Evolutionary conservation across 1,140 invertebrate species (phyloP), one percentile per base, ranked within the genome.

Genomic region (Pseudoatta argentina): DNA sequence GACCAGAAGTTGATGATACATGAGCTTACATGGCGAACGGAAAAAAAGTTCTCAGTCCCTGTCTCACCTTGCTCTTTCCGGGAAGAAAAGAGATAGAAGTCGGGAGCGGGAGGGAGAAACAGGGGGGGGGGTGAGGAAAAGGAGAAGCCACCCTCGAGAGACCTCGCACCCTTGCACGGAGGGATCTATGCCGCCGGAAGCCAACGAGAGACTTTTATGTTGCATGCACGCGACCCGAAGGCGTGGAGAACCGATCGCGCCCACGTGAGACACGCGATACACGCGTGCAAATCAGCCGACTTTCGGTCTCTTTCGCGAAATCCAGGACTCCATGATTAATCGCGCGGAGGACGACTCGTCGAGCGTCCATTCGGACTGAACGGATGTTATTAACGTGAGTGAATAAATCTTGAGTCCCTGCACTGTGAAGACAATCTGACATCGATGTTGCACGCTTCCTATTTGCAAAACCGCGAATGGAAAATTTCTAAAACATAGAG

Each of bases 261-360:
- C 66, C 66, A 69, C 57, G 48, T 81, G 77, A 69, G 51, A 71
- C 77, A 81, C 57, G 77, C 77, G 64, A 69, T 24, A 16, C n/a
- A 16, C 79, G 55, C 69, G 34, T 39, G 55, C 8, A 51, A 61
- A 82, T 73, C 61, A n/a, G 57, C 24, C 39, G 7, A 30, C 16
- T 10, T n/a, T 10, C 30, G 48, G 18, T 66, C 34, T 34, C 63
- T 64, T 8, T 64, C 64, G 61, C 61, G 27, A 63, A 27, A 63
- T 27, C 24, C 1, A 24, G 59, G 59, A n/a, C 53, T 51, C 10
- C 8, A 44, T 10, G 39, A 44, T 44, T 44, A 10, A 44, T 51
- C 6, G 18, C 53, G 18, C 2, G 18, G 6, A 57, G n/a, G 55
- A 6, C 21, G 57, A 59, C 4, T 57, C 55, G 55, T 57, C n/a